Evolutionary conservation across 2,113 vertebrate species (phyloP), one percentile per base, ranked within the genome.

Genomic region (Mystacornis crossleyi): DNA sequence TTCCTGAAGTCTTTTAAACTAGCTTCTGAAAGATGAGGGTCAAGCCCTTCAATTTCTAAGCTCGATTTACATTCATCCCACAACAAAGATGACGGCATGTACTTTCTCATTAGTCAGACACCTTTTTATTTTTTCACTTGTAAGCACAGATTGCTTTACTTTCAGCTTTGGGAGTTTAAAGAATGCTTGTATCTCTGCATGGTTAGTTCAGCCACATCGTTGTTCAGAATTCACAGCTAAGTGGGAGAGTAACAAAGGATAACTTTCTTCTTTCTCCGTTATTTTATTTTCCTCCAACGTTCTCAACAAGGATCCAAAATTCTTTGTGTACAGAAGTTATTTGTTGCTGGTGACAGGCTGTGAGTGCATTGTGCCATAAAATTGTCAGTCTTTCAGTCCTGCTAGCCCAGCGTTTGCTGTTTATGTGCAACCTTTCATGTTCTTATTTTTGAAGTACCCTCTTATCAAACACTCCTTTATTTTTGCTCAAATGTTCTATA

Each of bases 171-270:
- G 74, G 75, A 50, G 10, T 74, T 73, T 58, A 55, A 69, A 51
- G 34, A 62, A 51, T 6, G 5, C 12, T 69, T 40, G 10, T 2
- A 20, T 73, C 33, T 26, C n/a, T 83, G 34, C 0, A 0, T 20
- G 24, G 13, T 82, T 86, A 54, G 25, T 70, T 86, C 55, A 47
- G 51, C 47, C 24, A 29, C 19, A 23, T 24, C 6, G 21, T 69
- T 10, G 7, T 21, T 90, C 28, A 70, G 62, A 73, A 70, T 80
- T 65, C 61, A 65, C 16, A 50, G 31, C 3, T 69, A 62, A 54
- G 12, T 23, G 10, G 14, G 17, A 24, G 3, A 51, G 51, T 28
- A 75, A 26, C 2, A 12, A 77, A 69, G 25, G 40, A 40, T 53
- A 90, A 29, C 24, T 43, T 53, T 29, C 3, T 45, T n/a, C 0